phyloP scores from a whole-genome alignment of 2,888 invertebrate genomes.

The Cosmorhoe ocellata region DNA sequence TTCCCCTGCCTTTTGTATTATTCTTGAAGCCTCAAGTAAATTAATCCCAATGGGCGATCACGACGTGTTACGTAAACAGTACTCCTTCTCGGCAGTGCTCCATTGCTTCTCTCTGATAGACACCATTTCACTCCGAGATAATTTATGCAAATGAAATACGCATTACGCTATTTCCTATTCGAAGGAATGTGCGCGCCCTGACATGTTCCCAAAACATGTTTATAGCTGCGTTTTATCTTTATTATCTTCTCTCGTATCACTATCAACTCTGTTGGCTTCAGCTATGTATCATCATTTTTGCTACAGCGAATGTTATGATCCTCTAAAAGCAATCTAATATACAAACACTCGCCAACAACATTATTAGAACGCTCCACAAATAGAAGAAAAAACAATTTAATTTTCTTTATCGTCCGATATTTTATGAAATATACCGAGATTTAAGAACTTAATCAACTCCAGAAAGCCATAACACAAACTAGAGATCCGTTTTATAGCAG shows the following conservation, averaged over 20 bases:
- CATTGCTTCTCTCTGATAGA: slow-evolving; percentile 50
- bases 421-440: slow-evolving; percentile 44
- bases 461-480: slow-evolving; percentile 50
- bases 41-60: slow-evolving; percentile 62
- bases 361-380: slow-evolving; percentile 43
- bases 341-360: slow-evolving; percentile 37
- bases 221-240: slow-evolving; percentile 72
- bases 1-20: slow-evolving; percentile 38
- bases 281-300: slow-evolving; percentile 58
- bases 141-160: slow-evolving; percentile 80
- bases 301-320: slow-evolving; percentile 48
- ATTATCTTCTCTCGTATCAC: slow-evolving; percentile 65
- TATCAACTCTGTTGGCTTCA: slow-evolving; percentile 19
- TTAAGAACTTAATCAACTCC: slow-evolving; percentile 59
- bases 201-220: slow-evolving; percentile 69
- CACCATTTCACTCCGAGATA: slow-evolving; percentile 63
- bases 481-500: slow-evolving; percentile 53
- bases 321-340: slow-evolving; percentile 54
- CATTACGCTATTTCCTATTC: slow-evolving; percentile 71
- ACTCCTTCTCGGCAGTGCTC: slow-evolving; percentile 45
- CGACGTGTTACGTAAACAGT: slow-evolving; percentile 65
- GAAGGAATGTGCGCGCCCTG: slow-evolving; percentile 54
- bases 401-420: slow-evolving; percentile 15
- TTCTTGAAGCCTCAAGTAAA: slow-evolving; percentile 57
- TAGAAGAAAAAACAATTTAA: slow-evolving; percentile 20